Base-by-base conservation (phyloP, 1,140 invertebrate species). In the Rhynchophorus ferrugineus region DNA sequence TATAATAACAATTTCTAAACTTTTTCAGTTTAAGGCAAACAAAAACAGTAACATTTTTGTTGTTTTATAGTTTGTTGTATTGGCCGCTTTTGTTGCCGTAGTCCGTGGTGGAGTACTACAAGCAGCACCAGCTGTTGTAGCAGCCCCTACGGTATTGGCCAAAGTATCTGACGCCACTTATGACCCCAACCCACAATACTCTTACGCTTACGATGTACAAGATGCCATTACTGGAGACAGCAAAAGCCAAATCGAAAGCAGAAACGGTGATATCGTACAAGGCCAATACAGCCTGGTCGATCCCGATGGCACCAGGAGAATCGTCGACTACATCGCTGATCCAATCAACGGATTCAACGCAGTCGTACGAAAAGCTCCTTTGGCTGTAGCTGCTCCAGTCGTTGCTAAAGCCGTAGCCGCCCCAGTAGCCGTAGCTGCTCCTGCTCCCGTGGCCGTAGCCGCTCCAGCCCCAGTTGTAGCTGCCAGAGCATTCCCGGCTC, bases 241-340 rank as follows among this genome's bases (percentile, higher is more conserved):
- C 56, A 79, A 80, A 64, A 75, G 72, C 55, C 77, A 79, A 64
- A 69, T 77, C 39, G 78, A 79, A 66, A 72, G 69, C 20, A 69
- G 77, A 5, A 70, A 73, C 44, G 82, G 82, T 8, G 80, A 83
- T 62, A 73, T 82, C 16, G 81, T 83, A 8, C 76, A 81, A 61
- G 81, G 81, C 67, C 46, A 49, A 38, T 55, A 55, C 37, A 49
- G 46, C 14, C 38, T 55, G n/a, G 45, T 37, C 13, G 53, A 55
- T 14, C 53, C 53, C 35, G 46, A 49, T 19, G 53, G 53, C 20
- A 55, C 75, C 44, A 51, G 53, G 38, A 50, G 54, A 46, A 56
- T 77, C n/a, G 81, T 83, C 1, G 79, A 82, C 56, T 84, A 85
- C 67, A 81, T 79, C 8, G 78, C 78, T 17, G 78, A 80, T 62